Evolutionary conservation across 2,888 invertebrate genomes (phyloP), one percentile per base, ranked within the genome.

Genomic region (Trissolcus brochymenae): DNA sequence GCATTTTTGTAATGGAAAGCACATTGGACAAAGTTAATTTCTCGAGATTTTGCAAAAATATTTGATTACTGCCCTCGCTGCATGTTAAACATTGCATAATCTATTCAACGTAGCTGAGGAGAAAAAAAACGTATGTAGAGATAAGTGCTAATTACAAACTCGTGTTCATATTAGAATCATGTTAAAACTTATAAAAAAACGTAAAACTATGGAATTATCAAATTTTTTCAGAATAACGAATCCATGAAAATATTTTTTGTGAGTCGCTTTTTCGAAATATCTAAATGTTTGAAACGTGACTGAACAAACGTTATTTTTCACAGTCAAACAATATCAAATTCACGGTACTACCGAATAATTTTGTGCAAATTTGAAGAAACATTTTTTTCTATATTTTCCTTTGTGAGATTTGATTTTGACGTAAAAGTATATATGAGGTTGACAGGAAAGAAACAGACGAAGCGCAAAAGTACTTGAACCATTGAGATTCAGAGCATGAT

Each of bases 401-500:
- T 35, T 35, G 35, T 11, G 35, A 35, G 35, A 35, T 35, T 35
- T 35, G 35, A 35, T 35, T 35, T 35, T 7, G 35, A 35, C 9
- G 1, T 11, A 35, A 35, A 35, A 35, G 35, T 9, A 35, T 35
- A 35, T 9, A 35, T 9, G 9, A 35, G 35, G 40, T 55, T 49
- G 56, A 21, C 17, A 40, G 41, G 25, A 54, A 29, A 56, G 55
- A 40, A 59, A 46, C n/a, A 60, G 21, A 41, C 68, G 46, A 17
- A 53, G 60, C 49, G 9, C 35, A 7, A 50, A 70, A 62, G 41
- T 50, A 46, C 56, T 61, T 35, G 51, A 64, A 65, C 19, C 21
- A 66, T 76, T 76, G 76, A 66, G 59, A 76, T 76, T 71, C 71
- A 43, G 9, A 19, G 60, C 71, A 66, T 61, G 66, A 61, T 21